Conservation (phyloP, 2,888 invertebrate genomes). For the Megalurothrips usitatus region DNA sequence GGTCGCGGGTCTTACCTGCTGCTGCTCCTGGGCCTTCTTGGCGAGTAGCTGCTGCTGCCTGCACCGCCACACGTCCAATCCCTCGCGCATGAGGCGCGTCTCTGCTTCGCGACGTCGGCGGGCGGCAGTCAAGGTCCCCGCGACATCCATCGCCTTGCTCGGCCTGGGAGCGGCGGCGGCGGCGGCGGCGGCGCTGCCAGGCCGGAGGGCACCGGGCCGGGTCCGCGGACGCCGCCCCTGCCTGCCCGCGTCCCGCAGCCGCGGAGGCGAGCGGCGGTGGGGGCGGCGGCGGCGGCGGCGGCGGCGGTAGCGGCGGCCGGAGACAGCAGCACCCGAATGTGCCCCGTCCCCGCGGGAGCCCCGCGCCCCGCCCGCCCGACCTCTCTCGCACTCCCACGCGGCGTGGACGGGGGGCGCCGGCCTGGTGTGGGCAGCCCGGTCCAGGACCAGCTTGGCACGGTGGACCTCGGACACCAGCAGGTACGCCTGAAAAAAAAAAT, state of each 20-base stretch:
- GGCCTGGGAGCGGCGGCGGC: not conserved
- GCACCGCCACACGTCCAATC: constrained; percentile 17
- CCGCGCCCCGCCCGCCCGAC: too few relatives aligned
- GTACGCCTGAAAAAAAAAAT: too few relatives aligned
- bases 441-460: too few relatives aligned
- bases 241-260: not conserved
- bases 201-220: not conserved
- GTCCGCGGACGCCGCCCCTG: not conserved
- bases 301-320: not conserved
- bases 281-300: not conserved
- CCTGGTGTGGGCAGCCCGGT: too few relatives aligned
- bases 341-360: too few relatives aligned
- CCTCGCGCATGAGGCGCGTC: constrained; percentile 19
- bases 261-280: not conserved
- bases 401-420: too few relatives aligned
- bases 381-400: too few relatives aligned
- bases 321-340: not conserved
- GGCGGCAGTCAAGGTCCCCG: constrained; percentile 17
- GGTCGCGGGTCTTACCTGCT: not conserved
- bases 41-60: constrained; percentile 7
- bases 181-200: not conserved
- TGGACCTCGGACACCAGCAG: too few relatives aligned
- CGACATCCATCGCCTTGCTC: not conserved
- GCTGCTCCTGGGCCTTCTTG: constrained; percentile 21
- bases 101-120: constrained; percentile 17